Evolutionary conservation across 2,113 vertebrate species (phyloP).

Genomic region (Pollachius pollachius): DNA sequence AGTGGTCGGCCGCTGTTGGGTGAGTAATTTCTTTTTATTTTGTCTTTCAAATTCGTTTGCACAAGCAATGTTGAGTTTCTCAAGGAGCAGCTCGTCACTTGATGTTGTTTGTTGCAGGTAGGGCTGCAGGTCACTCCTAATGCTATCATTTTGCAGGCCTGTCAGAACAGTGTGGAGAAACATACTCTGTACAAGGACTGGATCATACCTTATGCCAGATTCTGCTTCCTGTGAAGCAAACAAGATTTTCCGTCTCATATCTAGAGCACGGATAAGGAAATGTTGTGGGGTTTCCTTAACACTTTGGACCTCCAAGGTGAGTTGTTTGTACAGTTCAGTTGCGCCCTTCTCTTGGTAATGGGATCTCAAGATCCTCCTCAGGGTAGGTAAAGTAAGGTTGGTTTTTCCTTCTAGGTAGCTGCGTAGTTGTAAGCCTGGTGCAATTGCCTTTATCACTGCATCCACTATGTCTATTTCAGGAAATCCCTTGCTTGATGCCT

Average conservation of each 20-base stretch:
- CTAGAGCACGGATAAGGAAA: neutral
- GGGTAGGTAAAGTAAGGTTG: slow-evolving; percentile 1
- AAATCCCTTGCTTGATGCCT: neutral
- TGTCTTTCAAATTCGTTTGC: slow-evolving; percentile 7
- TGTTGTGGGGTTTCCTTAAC: slow-evolving; percentile 7
- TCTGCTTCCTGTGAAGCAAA: slow-evolving; percentile 15
- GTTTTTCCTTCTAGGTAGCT: slow-evolving; percentile 9
- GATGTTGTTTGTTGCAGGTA: slow-evolving; percentile 7
- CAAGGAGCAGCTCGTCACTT: slow-evolving; percentile 6
- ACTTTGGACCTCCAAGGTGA: slow-evolving; percentile 3
- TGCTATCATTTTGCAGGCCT: slow-evolving; percentile 14
- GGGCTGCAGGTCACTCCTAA: slow-evolving; percentile 6
- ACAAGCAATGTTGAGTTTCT: slow-evolving; percentile 9
- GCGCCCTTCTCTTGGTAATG: slow-evolving; percentile 2
- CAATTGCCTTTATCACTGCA: slow-evolving; percentile 7
- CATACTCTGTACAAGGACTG: slow-evolving; percentile 1
- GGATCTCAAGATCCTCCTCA: slow-evolving; percentile 2
- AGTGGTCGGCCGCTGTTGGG: neutral
- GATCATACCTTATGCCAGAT: slow-evolving; percentile 6
- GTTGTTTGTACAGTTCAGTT: slow-evolving; percentile 5
- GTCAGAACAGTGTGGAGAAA: slow-evolving; percentile 9
- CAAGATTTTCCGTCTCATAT: neutral
- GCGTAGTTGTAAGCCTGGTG: slow-evolving; percentile 4
- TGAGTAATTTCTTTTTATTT: slow-evolving; percentile 1
- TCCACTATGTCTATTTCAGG: slow-evolving; percentile 18